Base-by-base conservation (phyloP, 1,140 invertebrate species). In the Ctenoplectra terminalis region DNA sequence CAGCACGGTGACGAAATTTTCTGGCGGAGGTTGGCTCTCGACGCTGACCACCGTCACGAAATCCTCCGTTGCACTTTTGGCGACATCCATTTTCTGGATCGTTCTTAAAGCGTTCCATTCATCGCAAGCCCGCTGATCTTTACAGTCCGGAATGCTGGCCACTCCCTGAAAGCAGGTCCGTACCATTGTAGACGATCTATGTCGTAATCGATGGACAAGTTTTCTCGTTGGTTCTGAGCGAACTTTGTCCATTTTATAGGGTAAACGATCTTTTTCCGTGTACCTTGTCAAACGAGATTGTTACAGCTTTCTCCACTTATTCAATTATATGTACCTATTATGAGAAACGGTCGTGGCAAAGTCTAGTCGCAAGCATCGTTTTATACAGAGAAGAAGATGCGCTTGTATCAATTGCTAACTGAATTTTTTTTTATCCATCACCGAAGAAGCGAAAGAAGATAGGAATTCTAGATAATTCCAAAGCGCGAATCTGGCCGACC, bases 31-130 rank as follows among this genome's bases (percentile, higher is more conserved):
- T 71, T 94, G 92, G 29, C 86, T 87, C 77, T 95, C 95, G n/a
- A 96, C 95, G 76, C 95, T 95, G 50, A 96, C 95, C n/a, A 96
- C 96, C 31, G 96, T 96, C 60, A 96, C 95, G 85, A 96, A 96
- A 61, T 96, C 95, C 64, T 92, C 94, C 43, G 78, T 76, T 77
- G 87, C 87, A 66, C 82, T 85, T 74, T 89, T 90, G 52, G 84
- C 77, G 58, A 86, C 64, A 54, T 91, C 88, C 88, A 89, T 91
- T 89, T 88, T 81, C 71, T 60, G 40, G 37, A 40, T 63, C 37
- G 85, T 20, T 48, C 48, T 76, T 64, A 86, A 86, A 66, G 13
- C 64, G 54, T 64, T 63, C 73, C 84, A 82, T 84, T 84, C 87
- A 88, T 89, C 72, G 52, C 76, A 52, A 26, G 63, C n/a, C 20